Evolutionary conservation across 2,113 vertebrate species (phyloP), one percentile per base, ranked within the genome.

Genomic region (Tetrax tetrax): DNA sequence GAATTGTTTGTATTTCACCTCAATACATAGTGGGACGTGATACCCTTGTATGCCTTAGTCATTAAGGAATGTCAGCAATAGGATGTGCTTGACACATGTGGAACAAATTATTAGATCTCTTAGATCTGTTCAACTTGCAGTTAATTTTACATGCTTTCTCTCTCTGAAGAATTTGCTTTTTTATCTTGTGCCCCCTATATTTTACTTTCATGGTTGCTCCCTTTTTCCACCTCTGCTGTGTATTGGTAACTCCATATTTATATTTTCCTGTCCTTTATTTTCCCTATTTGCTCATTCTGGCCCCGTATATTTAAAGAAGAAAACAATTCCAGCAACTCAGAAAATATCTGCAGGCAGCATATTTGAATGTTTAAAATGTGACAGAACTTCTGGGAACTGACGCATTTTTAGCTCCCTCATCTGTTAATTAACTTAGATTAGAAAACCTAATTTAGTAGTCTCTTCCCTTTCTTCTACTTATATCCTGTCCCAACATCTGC

Each of bases 1-100:
- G 29, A 70, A 29, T 33, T 79, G 5, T 45, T 53, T 48, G 22
- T 70, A 24, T 74, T 77, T 89, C n/a, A 41, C 41, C 27, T 9
- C 6, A 21, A 3, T 19, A n/a, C 20, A 0, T 10, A 22, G 15
- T 61, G 20, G 1, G 1, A 19, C 18, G 10, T 21, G 12, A 4
- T 57, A 14, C 11, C 24, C 6, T 69, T 0, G 1, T 31, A 7
- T 69, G 17, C 4, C 19, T 85, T 43, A 51, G 37, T 66, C n/a
- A 54, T 79, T 57, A 37, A 63, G 71, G 27, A 89, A 23, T 18
- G 80, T 69, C 29, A 38, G 29, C 51, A 7, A 7, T 25, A 43
- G 23, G 27, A n/a, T 65, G 29, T 3, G 2, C 15, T 87, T 89
- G 24, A 35, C 33, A 72, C 45, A 37, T 1, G 2, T 43, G 18